Percentiles rank a stretch among this genome's conserved stretches.
phyloP scores from a whole-genome alignment of 2,888 invertebrate genomes.

The Cantharis rustica region DNA sequence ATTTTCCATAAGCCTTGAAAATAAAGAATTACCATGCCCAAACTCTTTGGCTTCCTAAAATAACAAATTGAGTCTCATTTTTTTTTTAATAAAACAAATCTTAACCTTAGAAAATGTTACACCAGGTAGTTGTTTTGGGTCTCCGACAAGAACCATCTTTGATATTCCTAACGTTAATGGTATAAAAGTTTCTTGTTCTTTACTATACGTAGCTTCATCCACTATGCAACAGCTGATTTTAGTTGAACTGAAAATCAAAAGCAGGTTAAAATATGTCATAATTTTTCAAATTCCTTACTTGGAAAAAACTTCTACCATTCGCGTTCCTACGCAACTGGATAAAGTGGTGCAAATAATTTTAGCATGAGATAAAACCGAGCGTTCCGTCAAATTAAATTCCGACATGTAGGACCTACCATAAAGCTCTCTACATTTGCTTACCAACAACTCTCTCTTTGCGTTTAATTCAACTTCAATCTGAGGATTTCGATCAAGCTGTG shows the following conservation, averaged over 20 bases:
- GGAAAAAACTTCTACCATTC: conserved; percentile 39
- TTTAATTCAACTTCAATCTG: not conserved
- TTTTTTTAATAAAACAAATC: not conserved
- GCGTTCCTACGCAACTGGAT: conserved; percentile 57
- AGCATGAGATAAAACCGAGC: conserved; percentile 59
- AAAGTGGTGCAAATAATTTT: conserved; percentile 76
- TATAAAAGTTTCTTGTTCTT: conserved; percentile 80
- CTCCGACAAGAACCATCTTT: conserved; percentile 82
- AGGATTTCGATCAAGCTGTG: not conserved
- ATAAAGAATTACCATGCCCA: conserved; percentile 76
- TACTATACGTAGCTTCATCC: conserved; percentile 88
- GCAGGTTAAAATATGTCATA: not conserved
- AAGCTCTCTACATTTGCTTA: conserved; percentile 3
- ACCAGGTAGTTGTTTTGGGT: conserved; percentile 84
- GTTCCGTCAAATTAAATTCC: conserved; percentile 42
- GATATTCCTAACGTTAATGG: conserved; percentile 77
- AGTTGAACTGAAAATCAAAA: not conserved
- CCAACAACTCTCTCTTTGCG: not conserved
- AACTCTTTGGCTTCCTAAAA: conserved; percentile 70
- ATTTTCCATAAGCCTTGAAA: conserved; percentile 71
- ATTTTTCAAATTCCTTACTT: conserved; percentile 33
- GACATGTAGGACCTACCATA: conserved; percentile 21
- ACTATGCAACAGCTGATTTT: conserved; percentile 72
- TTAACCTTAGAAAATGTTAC: conserved; percentile 75
- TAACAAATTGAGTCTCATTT: not conserved